Conservation (phyloP, 2,888 invertebrate genomes). For the Patella depressa region DNA sequence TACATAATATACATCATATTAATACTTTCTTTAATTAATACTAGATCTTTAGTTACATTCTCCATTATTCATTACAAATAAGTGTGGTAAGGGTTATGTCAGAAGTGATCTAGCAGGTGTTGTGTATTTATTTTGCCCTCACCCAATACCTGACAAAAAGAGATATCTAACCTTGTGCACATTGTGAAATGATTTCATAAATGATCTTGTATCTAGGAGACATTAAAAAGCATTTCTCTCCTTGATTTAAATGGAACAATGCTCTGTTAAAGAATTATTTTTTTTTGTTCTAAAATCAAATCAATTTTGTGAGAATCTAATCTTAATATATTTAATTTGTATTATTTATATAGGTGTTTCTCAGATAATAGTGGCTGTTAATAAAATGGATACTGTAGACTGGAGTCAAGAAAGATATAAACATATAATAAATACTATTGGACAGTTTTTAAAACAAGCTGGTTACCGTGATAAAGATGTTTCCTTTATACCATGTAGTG, state of each 20-base stretch:
- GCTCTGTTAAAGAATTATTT: neutral
- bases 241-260: neutral
- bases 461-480: constrained; percentile 91
- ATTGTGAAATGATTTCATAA: too few relatives aligned
- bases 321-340: neutral
- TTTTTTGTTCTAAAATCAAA: neutral
- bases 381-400: constrained; percentile 95
- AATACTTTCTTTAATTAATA: too few relatives aligned
- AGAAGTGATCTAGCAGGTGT: too few relatives aligned
- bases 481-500: constrained; percentile 93
- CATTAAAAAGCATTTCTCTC: too few relatives aligned
- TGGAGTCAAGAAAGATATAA: constrained; percentile 94
- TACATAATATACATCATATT: too few relatives aligned
- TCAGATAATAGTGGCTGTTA: constrained; percentile 94
- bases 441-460: constrained; percentile 83
- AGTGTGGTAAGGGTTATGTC: too few relatives aligned
- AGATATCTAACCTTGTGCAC: too few relatives aligned
- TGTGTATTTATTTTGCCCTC: too few relatives aligned
- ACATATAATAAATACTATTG: constrained; percentile 88
- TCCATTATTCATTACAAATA: too few relatives aligned
- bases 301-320: neutral
- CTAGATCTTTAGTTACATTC: too few relatives aligned
- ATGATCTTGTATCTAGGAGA: too few relatives aligned
- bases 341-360: constrained; percentile 82
- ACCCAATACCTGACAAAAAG: too few relatives aligned